phyloP scores from a whole-genome alignment of 1,140 invertebrate genomes.

The Brachionus koreanus region DNA sequence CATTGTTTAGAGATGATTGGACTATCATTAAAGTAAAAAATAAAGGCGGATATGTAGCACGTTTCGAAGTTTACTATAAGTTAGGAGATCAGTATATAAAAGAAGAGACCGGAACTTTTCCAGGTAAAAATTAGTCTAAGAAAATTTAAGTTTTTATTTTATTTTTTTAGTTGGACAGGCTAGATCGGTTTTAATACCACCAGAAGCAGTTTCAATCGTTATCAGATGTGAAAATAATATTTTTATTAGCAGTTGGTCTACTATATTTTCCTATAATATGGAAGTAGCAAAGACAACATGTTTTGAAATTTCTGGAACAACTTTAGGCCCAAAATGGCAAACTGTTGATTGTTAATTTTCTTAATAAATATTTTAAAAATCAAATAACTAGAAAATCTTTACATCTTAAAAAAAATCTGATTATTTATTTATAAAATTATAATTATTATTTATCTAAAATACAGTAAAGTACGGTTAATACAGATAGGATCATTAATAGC shows the following conservation, averaged over 20 bases:
- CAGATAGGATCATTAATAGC: too few relatives aligned
- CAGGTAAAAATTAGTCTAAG: neutral
- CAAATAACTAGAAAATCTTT: too few relatives aligned
- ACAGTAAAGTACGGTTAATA: too few relatives aligned
- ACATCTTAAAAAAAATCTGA: too few relatives aligned
- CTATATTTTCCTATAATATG: slow-evolving; percentile 26
- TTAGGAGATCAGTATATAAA: neutral
- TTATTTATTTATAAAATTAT: too few relatives aligned
- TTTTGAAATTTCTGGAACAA: slow-evolving; percentile 12
- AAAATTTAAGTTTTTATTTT: neutral
- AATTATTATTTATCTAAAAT: too few relatives aligned
- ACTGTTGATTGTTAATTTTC: neutral
- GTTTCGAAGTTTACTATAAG: slow-evolving; percentile 37
- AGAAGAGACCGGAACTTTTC: neutral
- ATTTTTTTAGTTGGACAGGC: slow-evolving; percentile 15
- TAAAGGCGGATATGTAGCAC: slow-evolving; percentile 21
- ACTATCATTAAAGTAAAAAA: slow-evolving; percentile 39
- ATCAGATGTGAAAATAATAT: slow-evolving; percentile 40
- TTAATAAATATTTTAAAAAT: neutral
- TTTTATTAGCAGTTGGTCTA: slow-evolving; percentile 30
- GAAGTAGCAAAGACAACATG: neutral
- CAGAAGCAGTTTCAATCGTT: slow-evolving; percentile 23
- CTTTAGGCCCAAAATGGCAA: neutral
- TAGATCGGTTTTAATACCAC: slow-evolving; percentile 20
- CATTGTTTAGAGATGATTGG: slow-evolving; percentile 19